A percentile compares a stretch with the other conserved stretches of the same genome.
phyloP scores from a whole-genome alignment of 2,113 vertebrate species.

The Mormyrus iriodes region DNA sequence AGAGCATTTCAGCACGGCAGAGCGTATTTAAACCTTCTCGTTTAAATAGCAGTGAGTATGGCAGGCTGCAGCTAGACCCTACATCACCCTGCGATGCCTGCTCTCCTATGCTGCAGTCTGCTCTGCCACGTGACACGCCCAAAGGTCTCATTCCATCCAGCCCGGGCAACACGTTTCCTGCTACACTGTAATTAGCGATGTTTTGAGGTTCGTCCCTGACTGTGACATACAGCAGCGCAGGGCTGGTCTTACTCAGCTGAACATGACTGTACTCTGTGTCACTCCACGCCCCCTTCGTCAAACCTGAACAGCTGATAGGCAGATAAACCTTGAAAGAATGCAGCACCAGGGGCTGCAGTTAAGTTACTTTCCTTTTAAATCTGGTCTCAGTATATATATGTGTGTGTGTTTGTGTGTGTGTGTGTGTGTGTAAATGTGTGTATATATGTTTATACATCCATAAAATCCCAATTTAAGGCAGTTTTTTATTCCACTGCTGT shows the following conservation, averaged over 20 bases:
- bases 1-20: neutral
- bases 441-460: too few relatives aligned
- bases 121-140: neutral
- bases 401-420: neutral
- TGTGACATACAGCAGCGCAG: neutral
- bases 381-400: too few relatives aligned
- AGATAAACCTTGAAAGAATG: neutral
- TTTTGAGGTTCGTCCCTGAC: neutral
- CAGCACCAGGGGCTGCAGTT: neutral
- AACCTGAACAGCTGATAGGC: neutral
- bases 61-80: neutral
- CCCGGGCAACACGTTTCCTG: neutral
- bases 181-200: neutral
- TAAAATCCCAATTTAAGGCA: too few relatives aligned
- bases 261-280: neutral
- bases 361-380: neutral
- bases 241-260: neutral
- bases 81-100: neutral
- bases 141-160: neutral
- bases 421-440: neutral
- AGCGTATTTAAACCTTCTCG: neutral
- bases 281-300: neutral
- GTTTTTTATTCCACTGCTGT: neutral
- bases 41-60: neutral
- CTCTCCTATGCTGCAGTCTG: neutral